Evolutionary conservation across 1,140 invertebrate genomes (phyloP).

Genomic region (Caenorhabditis tropicalis): DNA sequence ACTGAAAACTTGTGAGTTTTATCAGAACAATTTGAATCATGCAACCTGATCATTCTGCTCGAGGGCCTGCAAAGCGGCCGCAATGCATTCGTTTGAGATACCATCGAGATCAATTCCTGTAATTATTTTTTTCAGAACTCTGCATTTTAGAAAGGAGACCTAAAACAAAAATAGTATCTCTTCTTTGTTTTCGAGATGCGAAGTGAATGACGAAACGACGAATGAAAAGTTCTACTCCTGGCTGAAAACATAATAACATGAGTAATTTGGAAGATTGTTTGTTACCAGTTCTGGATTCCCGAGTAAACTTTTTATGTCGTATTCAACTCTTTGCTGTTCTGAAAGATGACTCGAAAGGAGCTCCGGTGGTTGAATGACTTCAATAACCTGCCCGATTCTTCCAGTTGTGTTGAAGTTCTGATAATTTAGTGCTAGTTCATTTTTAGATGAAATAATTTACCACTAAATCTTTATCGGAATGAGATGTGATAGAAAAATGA

Average conservation of each 20-base stretch:
- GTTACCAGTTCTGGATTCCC: slow-evolving; percentile 37
- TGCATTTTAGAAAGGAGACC: not conserved
- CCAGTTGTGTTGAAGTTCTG: slow-evolving; percentile 51
- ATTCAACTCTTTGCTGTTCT: slow-evolving; percentile 49
- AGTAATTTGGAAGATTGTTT: not conserved
- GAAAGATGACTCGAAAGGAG: not conserved
- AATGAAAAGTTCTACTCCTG: slow-evolving; percentile 54
- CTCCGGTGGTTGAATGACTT: slow-evolving; percentile 51
- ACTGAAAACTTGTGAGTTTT: not conserved
- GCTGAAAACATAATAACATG: not conserved
- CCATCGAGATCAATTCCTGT: slow-evolving; percentile 50
- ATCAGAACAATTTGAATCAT: too few relatives aligned
- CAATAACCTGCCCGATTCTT: slow-evolving; percentile 54
- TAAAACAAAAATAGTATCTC: not conserved
- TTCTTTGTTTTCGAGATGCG: not conserved
- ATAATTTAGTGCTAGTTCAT: not conserved
- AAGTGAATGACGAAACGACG: slow-evolving; percentile 54
- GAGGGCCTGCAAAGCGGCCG: slow-evolving; percentile 48
- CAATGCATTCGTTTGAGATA: slow-evolving; percentile 50
- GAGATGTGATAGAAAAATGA: slow-evolving; percentile 49
- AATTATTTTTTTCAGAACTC: not conserved
- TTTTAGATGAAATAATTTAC: not conserved
- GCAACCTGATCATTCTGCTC: slow-evolving; percentile 45
- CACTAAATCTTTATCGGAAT: slow-evolving; percentile 42
- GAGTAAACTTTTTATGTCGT: slow-evolving; percentile 52